These are phyloP conservation scores for Seriola quinqueradiata DNA, from an alignment of 2,113 vertebrate species.

Conservation along the genomic window DNA sequence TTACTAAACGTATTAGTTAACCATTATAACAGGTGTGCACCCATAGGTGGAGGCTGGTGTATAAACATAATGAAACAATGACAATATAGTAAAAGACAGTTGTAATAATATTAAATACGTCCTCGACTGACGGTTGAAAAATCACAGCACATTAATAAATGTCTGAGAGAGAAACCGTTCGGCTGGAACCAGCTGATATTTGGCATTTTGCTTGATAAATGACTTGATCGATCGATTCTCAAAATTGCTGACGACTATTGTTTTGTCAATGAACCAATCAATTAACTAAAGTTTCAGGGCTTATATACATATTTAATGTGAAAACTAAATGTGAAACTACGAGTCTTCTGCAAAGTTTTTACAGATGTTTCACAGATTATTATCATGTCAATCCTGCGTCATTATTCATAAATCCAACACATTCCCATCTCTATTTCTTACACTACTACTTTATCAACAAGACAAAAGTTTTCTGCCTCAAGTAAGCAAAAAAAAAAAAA, in stretches of 20 bases:
- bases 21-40: background rate
- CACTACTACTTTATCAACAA: constrained; percentile 35
- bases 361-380: background rate
- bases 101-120: background rate
- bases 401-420: constrained; percentile 23
- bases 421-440: constrained; percentile 23
- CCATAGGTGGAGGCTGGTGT: too few species aligned
- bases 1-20: background rate
- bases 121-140: too few species aligned
- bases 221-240: background rate
- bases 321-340: background rate
- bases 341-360: background rate
- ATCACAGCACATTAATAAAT: background rate
- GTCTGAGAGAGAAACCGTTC: background rate
- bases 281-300: background rate
- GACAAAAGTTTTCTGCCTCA: constrained; percentile 39
- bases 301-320: background rate
- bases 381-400: constrained; percentile 30
- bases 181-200: background rate
- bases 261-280: background rate
- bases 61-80: background rate
- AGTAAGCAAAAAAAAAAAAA: constrained; percentile 39
- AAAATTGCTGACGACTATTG: background rate
- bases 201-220: background rate
- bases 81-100: too few species aligned